Evolutionary conservation across 2,888 invertebrate genomes (phyloP), one percentile per base, ranked within the genome.

Genomic region (Zaprionus lineosus): DNA sequence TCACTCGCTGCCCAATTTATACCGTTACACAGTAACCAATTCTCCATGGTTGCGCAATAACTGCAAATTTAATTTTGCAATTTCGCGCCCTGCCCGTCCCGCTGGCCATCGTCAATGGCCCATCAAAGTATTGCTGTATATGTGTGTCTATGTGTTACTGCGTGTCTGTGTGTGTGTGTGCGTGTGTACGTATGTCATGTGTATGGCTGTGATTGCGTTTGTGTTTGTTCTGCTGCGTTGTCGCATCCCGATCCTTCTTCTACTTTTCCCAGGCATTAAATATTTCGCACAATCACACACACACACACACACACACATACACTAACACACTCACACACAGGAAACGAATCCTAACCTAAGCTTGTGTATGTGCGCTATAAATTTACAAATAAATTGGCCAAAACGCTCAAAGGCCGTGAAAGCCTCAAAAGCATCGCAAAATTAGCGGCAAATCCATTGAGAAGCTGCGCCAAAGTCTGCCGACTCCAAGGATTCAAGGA

Each of bases 1-100:
- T 16, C 16, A 66, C 59, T 46, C 70, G 66, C 71, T 67, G 61
- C 57, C 40, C 72, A 61, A 63, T 68, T 68, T 68, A 76, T 76
- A 67, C 77, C 78, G 70, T 70, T 70, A 74, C 81, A 74, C 63
- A 44, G 79, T 84, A 67, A 84, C 77, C 76, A 75, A 84, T 82
- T 82, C 76, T 79, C 83, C 76, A 83, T 85, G 85, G 85, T 83
- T 82, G 83, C 69, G 83, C 76, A 83, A 84, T 85, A 83, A 73
- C 78, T 79, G 79, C 83, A 78, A 84, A 81, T 84, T 81, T 81
- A 78, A 81, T 81, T 84, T 79, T 61, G 79, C 82, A 74, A 79
- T 82, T 79, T 79, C 79, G 81, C 78, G 78, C 78, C 77, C 60
- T 69, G 58, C 44, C 18, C 9, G 8, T 18, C 43, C 18, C 19